Base-by-base conservation (phyloP, 2,797 vertebrate genomes). In the Lates japonicus region DNA sequence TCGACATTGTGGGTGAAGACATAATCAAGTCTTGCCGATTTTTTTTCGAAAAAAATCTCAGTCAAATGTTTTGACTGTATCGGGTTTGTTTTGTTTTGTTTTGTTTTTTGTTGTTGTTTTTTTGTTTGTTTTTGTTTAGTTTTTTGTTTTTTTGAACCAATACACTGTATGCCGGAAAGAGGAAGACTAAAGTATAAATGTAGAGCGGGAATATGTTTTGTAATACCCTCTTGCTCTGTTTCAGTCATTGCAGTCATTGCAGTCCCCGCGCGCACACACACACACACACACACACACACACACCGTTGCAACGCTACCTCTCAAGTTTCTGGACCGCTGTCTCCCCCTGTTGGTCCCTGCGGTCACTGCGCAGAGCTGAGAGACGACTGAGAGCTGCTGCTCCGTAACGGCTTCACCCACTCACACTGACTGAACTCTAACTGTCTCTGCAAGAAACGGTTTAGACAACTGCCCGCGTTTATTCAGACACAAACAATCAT, bases 271-370 rank as follows among this genome's bases (percentile, higher is more conserved):
- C 25, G 25, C 25, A 29, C 25, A 29, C 25, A 29, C 25, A 29
- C 25, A 29, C 25, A 29, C 25, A 29, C 25, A 29, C 25, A 29
- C 25, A 29, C 25, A 29, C 25, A 29, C 12, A 9, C 16, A 37
- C 31, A 61, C 39, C 3, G n/a, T 17, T 3, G 14, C 14, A 17
- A n/a, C 14, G 46, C 29, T 44, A n/a, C 61, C n/a, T 48, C 25
- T 13, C 3, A 72, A 89, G 90, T 95, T 94, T 87, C 90, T 95
- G 92, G 93, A 84, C 93, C 84, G 82, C 77, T 95, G 94, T 95
- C 95, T 78, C 95, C 95, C 93, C 94, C 95, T 95, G 68, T 95
- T 92, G 94, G 93, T 75, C 22, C 13, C 0, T 12, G 22, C 2
- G 1, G n/a, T 29, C 31, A 66, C 51, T 77, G 79, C 8, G 33